Evolutionary conservation across 2,113 vertebrate genomes (phyloP).

Genomic region (Ceyx margarethae): DNA sequence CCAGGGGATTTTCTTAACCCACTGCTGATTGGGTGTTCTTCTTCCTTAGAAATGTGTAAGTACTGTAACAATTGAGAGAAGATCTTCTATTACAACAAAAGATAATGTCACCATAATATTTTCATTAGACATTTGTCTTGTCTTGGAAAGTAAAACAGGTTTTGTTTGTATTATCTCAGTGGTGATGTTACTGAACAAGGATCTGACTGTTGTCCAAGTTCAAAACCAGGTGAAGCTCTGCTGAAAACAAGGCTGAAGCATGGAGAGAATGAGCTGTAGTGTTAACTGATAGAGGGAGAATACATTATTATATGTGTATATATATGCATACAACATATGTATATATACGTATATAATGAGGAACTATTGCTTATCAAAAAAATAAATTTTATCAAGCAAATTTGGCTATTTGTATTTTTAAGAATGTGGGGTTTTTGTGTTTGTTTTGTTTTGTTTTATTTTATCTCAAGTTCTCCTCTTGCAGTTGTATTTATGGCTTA

Average conservation of each 20-base stretch:
- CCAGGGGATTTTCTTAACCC: slow-evolving; percentile 29
- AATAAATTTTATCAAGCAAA: background rate
- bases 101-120: background rate
- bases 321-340: no score
- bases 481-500: background rate
- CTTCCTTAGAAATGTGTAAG: background rate
- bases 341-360: background rate
- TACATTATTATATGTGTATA: no score
- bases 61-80: background rate
- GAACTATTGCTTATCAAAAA: background rate
- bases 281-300: background rate
- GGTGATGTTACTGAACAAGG: background rate
- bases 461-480: background rate
- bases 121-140: background rate
- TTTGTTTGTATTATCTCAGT: background rate
- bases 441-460: background rate
- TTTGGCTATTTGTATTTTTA: background rate
- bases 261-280: background rate
- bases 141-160: background rate
- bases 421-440: background rate
- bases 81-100: background rate
- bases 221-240: background rate
- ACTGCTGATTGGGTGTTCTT: background rate
- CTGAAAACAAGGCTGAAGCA: background rate
- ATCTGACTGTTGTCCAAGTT: background rate